Conservation (phyloP, 2,113 vertebrate genomes). For the Macquaria ambigua region DNA sequence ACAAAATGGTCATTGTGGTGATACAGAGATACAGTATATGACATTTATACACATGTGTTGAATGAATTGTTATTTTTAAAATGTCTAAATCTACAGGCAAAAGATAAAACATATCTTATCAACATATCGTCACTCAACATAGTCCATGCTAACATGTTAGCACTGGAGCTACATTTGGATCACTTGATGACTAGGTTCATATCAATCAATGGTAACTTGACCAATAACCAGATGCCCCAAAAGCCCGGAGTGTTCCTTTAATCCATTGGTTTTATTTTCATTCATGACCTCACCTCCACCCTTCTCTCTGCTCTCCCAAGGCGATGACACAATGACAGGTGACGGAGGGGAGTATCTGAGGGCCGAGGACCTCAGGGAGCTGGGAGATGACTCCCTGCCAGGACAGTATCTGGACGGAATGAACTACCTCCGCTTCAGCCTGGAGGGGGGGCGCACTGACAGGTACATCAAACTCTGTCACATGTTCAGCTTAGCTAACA, state of each 20-base stretch:
- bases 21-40: too few relatives aligned
- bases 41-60: background rate
- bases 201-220: background rate
- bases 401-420: conserved; percentile 97
- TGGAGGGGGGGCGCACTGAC: conserved; percentile 93
- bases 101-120: background rate
- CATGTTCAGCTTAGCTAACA: background rate
- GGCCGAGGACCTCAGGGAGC: conserved; percentile 94
- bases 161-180: background rate
- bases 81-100: background rate
- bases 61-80: background rate
- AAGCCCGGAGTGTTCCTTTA: background rate
- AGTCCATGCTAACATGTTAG: background rate
- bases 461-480: conserved; percentile 82
- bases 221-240: too few relatives aligned
- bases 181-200: background rate
- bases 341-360: conserved; percentile 96
- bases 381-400: conserved; percentile 97
- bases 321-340: conserved; percentile 97
- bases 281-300: background rate
- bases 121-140: background rate
- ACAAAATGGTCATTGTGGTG: background rate
- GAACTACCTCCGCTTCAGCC: conserved; percentile 95
- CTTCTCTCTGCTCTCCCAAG: conserved; percentile 75
- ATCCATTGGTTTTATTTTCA: background rate